Evolutionary conservation across 2,113 vertebrate genomes (phyloP).

Genomic region (Spilogale gracilis): DNA sequence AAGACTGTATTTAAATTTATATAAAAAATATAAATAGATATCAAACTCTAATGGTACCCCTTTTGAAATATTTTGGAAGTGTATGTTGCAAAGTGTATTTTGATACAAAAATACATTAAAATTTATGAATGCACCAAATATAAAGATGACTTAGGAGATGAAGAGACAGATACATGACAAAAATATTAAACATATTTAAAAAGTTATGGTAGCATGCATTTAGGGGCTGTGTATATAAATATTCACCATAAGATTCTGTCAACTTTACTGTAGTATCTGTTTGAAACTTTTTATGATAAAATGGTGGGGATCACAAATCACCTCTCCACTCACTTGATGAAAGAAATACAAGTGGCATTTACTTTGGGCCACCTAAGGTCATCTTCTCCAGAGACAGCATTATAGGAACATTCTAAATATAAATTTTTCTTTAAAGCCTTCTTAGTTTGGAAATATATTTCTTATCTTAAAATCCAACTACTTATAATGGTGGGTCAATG

Average conservation of each 20-base stretch:
- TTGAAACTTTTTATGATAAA: background rate
- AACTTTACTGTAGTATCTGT: background rate
- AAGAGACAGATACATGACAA: background rate
- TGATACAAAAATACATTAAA: background rate
- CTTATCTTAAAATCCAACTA: slow-evolving; percentile 25
- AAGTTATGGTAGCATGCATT: slow-evolving; percentile 35
- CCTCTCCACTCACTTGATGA: background rate
- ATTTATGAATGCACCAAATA: background rate
- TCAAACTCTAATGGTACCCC: background rate
- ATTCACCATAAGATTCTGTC: slow-evolving; percentile 23
- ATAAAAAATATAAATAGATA: slow-evolving; percentile 8
- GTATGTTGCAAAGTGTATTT: background rate
- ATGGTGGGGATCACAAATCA: background rate
- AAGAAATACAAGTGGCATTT: background rate
- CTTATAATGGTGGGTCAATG: background rate
- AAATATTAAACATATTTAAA: background rate
- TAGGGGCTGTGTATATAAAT: background rate
- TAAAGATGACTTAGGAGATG: background rate
- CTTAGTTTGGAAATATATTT: background rate
- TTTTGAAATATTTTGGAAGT: slow-evolving; percentile 10
- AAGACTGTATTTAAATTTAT: slow-evolving; percentile 36
- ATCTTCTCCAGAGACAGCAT: background rate
- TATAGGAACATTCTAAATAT: background rate
- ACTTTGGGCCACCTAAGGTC: background rate
- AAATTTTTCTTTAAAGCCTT: slow-evolving; percentile 33